These are phyloP conservation scores for Tinamus major DNA, from an alignment of 2,797 vertebrate genomes.

Conservation along the genomic window DNA sequence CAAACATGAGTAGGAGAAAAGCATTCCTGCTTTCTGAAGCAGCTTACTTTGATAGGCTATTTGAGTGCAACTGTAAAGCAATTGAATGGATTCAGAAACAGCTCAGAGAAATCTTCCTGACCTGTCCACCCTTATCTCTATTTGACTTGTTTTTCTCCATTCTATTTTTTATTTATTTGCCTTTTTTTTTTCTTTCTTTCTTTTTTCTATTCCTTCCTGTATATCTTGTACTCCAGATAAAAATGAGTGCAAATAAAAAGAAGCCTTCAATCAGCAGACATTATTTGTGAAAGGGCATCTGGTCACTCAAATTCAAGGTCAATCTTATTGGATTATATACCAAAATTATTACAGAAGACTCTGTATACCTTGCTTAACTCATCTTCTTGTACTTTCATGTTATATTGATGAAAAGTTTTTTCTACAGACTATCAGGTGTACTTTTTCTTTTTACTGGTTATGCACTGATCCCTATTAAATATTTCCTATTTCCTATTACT, in stretches of 20 bases:
- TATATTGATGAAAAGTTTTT: neutral
- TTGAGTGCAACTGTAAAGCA: constrained; percentile 11
- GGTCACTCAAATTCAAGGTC: neutral
- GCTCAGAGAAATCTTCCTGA: neutral
- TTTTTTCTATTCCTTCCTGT: neutral
- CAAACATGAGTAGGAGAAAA: neutral
- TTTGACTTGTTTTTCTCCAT: neutral
- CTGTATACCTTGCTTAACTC: neutral
- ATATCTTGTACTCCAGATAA: neutral
- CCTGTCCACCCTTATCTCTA: neutral
- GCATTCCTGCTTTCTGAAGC: neutral
- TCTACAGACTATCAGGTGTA: neutral
- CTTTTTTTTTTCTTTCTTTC: neutral
- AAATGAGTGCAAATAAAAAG: constrained; percentile 5
- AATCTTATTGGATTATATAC: neutral
- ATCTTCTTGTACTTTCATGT: neutral
- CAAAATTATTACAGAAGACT: neutral
- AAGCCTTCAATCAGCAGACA: neutral
- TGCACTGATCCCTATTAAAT: neutral
- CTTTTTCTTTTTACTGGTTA: neutral
- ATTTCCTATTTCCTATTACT: neutral
- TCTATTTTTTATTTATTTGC: neutral
- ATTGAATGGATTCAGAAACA: neutral
- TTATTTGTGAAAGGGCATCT: constrained; percentile 6
- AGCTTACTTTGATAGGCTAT: neutral